Percentiles rank a stretch among this genome's conserved stretches.
Conservation (phyloP, 2,113 vertebrate species). For the Fulmarus glacialis region DNA sequence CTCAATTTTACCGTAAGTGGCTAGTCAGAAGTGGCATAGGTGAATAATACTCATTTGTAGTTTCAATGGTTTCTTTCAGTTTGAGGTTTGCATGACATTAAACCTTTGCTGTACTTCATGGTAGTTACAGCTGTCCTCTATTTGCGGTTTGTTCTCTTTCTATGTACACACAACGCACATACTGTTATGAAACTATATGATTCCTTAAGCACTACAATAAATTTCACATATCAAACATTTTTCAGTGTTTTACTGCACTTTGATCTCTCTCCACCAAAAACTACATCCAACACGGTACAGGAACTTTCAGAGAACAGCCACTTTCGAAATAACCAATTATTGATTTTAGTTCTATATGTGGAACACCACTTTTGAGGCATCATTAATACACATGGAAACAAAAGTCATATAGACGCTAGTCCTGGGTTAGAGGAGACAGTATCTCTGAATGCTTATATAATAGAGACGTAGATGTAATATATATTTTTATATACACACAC, state of each 20-base stretch:
- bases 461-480: background rate
- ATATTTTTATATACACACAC: background rate
- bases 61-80: background rate
- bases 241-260: background rate
- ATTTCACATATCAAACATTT: background rate
- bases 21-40: background rate
- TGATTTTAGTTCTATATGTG: background rate
- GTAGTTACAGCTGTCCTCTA: background rate
- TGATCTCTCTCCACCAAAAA: background rate
- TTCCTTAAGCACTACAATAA: background rate
- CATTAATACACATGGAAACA: background rate
- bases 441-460: background rate
- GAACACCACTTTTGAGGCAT: background rate
- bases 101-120: background rate
- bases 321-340: background rate
- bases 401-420: background rate
- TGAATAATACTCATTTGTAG: background rate
- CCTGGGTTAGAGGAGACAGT: background rate
- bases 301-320: background rate
- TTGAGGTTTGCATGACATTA: background rate
- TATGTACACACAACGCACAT: background rate
- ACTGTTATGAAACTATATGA: background rate
- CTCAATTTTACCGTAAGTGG: background rate
- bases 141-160: background rate
- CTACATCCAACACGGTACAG: rapidly evolving